Conservation (phyloP, 1,140 invertebrate species). For the Neodiprion lecontei region DNA sequence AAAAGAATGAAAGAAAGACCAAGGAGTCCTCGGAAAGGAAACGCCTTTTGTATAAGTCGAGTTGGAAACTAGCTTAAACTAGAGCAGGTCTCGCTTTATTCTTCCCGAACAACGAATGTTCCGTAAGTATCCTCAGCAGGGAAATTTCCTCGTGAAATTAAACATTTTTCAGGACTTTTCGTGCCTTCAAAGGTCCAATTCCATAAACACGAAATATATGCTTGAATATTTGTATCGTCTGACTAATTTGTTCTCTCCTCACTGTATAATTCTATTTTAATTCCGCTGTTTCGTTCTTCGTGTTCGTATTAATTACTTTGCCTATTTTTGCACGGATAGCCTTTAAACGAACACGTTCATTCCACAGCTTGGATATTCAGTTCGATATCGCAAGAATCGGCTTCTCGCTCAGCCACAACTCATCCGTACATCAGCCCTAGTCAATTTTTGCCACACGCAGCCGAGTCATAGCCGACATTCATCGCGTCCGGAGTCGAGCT, state of each 20-base stretch:
- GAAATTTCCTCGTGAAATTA: too few relatives aligned
- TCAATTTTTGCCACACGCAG: slow-evolving; percentile 32
- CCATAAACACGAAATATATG: neutral
- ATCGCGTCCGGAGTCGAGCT: slow-evolving; percentile 29
- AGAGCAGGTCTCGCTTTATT: neutral
- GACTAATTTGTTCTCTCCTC: neutral
- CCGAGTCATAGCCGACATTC: slow-evolving; percentile 33
- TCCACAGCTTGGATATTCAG: too few relatives aligned
- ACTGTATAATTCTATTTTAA: neutral
- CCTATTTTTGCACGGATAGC: too few relatives aligned
- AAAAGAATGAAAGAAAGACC: too few relatives aligned
- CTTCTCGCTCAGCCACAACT: too few relatives aligned
- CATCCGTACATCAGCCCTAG: too few relatives aligned
- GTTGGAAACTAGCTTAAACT: neutral
- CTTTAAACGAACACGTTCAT: too few relatives aligned
- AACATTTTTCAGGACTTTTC: slow-evolving; percentile 9
- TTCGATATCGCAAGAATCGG: too few relatives aligned
- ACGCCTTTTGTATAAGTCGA: neutral
- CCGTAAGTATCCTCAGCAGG: too few relatives aligned
- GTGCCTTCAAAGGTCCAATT: neutral
- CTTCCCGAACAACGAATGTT: neutral
- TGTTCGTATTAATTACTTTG: neutral
- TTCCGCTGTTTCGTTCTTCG: neutral
- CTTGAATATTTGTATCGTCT: neutral
- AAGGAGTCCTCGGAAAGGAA: neutral